Base-by-base conservation (phyloP, 1,140 invertebrate species). In the Scaptomyza pallida region DNA sequence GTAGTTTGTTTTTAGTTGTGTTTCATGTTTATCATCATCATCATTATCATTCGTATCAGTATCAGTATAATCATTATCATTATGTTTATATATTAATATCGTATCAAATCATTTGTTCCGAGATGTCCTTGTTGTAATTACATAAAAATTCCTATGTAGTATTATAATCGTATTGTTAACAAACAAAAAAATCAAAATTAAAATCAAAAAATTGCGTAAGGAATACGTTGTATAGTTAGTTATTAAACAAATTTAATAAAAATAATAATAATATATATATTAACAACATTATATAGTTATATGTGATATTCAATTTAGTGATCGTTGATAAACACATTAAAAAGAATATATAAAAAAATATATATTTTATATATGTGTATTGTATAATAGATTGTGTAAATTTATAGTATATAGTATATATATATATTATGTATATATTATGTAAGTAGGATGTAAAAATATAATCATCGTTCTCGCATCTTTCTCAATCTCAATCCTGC, bases 231-330 rank as follows among this genome's bases (percentile, higher is more conserved):
- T 55, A 72, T 55, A 55, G 52, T 47, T 9, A 35, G 2, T 9
- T 72, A 75, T 86, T 81, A 81, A 88, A 69, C 70, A 81, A 81
- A 88, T 78, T 74, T 81, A 86, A 86, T 86, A 86, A 69, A 64
- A 55, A 71, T 65, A 85, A 79, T 86, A 86, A 86, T 82, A 85
- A 86, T 81, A 80, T 77, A n/a, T 77, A 71, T 65, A 85, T 85
- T 86, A 86, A 86, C 81, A 86, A 86, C 81, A 80, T 81, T 81
- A 80, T 81, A 80, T 43, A 77, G 57, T 86, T 72, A 80, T 72
- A 80, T 65, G 74, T 44, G 23, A 56, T 61, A 60, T 54, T 62
- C 56, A 69, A 56, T 55, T 48, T 68, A 68, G 44, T 62, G 51
- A 57, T 51, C 50, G 55, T 54, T 54, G 35, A 41, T 70, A 56